Evolutionary conservation across 2,797 vertebrate genomes (phyloP).

Genomic region (Sus cebifrons): DNA sequence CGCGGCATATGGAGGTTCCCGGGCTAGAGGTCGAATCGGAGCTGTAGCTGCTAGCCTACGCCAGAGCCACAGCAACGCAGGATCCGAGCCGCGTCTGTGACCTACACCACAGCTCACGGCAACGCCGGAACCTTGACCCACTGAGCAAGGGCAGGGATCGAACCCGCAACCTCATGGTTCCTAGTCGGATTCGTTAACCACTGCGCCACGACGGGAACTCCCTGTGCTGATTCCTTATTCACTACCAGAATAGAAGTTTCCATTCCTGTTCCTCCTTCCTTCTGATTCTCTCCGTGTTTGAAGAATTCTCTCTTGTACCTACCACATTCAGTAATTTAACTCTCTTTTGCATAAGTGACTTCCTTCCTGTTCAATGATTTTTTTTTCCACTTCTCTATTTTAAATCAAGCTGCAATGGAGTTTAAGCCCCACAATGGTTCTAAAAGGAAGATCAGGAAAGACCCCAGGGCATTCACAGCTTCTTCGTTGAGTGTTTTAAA

Average conservation of each 20-base stretch:
- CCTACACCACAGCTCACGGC: no score
- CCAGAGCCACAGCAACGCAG: no score
- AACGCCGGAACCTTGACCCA: no score
- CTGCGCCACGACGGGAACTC: no score
- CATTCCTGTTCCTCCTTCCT: background rate
- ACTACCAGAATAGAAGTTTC: background rate
- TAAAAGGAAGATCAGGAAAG: background rate
- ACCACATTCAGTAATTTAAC: background rate
- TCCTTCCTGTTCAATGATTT: background rate
- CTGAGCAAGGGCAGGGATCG: no score
- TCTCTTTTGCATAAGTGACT: background rate
- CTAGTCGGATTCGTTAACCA: no score
- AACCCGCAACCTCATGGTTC: no score
- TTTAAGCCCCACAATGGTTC: background rate
- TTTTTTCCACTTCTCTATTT: constrained; percentile 28
- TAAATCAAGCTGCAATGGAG: background rate
- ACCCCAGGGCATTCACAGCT: background rate
- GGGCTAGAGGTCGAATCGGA: no score
- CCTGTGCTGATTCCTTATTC: background rate
- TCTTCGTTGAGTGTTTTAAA: background rate
- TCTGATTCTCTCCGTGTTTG: background rate
- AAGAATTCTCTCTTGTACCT: background rate
- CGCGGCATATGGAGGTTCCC: no score
- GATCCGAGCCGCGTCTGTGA: no score
- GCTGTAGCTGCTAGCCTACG: no score